Base-by-base conservation (phyloP, 30 jellyfish, hydroid and myxozoan genomes). In the Hydractinia symbiolongicarpus region DNA sequence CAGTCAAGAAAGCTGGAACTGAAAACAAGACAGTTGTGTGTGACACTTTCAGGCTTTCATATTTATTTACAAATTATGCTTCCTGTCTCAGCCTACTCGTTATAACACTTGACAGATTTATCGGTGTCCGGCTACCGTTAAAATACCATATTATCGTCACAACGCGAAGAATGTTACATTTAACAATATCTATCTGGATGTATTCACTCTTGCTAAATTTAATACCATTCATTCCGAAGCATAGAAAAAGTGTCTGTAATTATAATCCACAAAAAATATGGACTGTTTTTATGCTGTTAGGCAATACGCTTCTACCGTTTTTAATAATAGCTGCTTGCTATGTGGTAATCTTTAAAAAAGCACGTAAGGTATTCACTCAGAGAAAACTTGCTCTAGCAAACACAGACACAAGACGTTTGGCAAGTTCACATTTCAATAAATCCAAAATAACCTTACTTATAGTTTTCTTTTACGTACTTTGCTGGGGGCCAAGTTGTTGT, bases 401-500 rank as follows among this genome's bases (percentile, higher is more conserved):
- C 8, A n/a, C 56, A 7, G 74, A 7, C 9, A 7, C 9, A 64
- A 51, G 9, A 13, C 19, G 50, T 1, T 55, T n/a, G 50, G 73
- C 75, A 5, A 75, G 54, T 16, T 7, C 90, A 14, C 83, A 88
- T 67, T 57, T 73, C 51, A 64, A 64, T 51, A 64, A 64, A 64
- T 64, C 74, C 52, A 64, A 64, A 51, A 7, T 64, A 9, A 64
- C 74, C 40, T 64, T 64, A 4, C 76, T 90, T 17, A 50, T 72
- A 4, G 14, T 79, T 52, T 66, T 88, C 11, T 83, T 82, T 13
- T 88, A 78, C 67, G 84, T 79, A 2, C 7, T 88, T 7, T 88
- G 96, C 55, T 88, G 96, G 96, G 96, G 96, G 7, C 96, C 96
- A 8, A 82, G 94, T 44, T 79, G 82, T 50, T 76, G 83, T 17